A percentile compares a stretch with the other conserved stretches of the same genome.
These are phyloP conservation scores for Smutsia temminckii DNA, from an alignment of 2,797 vertebrate genomes.

Conservation along the genomic window DNA sequence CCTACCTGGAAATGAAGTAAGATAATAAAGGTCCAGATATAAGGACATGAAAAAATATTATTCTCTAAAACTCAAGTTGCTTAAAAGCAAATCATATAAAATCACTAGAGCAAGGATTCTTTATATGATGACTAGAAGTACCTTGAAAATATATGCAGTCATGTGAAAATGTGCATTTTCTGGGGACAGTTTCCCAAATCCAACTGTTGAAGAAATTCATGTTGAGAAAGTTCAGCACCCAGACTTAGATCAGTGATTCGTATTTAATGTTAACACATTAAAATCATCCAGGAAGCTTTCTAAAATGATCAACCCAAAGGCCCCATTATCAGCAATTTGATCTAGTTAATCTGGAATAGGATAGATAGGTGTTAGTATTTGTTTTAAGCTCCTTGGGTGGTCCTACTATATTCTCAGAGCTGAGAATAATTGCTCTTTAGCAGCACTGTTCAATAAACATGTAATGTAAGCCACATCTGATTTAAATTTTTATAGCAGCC, in stretches of 20 bases:
- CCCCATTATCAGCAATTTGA: not conserved
- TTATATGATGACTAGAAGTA: not conserved
- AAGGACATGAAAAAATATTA: not conserved
- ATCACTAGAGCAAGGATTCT: not conserved
- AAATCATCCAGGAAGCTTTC: not conserved
- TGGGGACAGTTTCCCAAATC: not conserved
- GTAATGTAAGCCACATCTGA: not conserved
- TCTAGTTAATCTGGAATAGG: not conserved
- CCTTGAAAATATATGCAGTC: conserved; percentile 4
- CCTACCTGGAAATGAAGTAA: conserved; percentile 8
- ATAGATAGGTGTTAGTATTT: not conserved
- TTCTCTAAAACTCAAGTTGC: not conserved
- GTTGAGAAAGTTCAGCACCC: not conserved
- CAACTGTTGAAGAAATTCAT: not conserved
- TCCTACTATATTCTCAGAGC: not conserved
- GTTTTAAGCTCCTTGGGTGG: not conserved
- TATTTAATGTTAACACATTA: not conserved
- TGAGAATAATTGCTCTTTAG: not conserved
- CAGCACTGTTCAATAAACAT: not conserved
- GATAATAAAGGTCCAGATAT: not conserved
- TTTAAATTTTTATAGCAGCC: not conserved
- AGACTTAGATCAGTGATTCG: not conserved
- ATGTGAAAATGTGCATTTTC: not conserved
- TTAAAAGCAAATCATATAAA: conserved; percentile 1
- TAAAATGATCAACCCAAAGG: not conserved